These are phyloP conservation scores for Drosophila seguyi DNA, from an alignment of 1,140 invertebrate species.

Conservation along the genomic window DNA sequence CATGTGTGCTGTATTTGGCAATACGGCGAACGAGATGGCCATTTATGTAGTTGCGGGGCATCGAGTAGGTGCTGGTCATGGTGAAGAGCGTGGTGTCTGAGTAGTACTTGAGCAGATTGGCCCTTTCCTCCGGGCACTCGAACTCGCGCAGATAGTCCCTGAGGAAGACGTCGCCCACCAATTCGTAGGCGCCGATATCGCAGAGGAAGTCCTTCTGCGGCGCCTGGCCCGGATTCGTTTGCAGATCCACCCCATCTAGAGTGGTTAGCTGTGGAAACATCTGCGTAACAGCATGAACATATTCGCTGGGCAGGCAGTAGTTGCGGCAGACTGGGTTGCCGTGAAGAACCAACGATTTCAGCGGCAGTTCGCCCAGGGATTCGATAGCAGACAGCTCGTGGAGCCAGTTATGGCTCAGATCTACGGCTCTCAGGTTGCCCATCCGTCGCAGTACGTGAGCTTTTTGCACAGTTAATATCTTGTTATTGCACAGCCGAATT, in stretches of 20 bases:
- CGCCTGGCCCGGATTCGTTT: conserved; percentile 35
- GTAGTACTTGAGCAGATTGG: conserved; percentile 48
- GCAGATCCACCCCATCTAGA: conserved; percentile 63
- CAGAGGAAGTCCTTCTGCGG: conserved; percentile 72
- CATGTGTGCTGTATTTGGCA: conserved; percentile 52
- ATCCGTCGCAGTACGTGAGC: conserved; percentile 47
- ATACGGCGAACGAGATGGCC: conserved; percentile 53
- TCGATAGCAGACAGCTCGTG: conserved; percentile 48
- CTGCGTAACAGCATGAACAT: conserved; percentile 83
- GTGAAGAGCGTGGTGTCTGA: conserved; percentile 61
- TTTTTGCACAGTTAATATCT: conserved; percentile 50
- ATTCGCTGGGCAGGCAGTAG: conserved; percentile 84
- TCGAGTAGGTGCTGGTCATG: conserved; percentile 60
- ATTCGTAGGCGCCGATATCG: conserved; percentile 63
- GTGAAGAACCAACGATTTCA: conserved; percentile 83
- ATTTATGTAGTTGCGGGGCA: conserved; percentile 26
- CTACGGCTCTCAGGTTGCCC: conserved; percentile 60
- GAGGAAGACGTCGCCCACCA: conserved; percentile 60
- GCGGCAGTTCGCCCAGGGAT: conserved; percentile 41
- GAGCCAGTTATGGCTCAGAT: conserved; percentile 74
- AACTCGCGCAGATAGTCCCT: conserved; percentile 57
- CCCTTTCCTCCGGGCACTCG: conserved; percentile 34
- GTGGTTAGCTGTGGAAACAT: conserved; percentile 82
- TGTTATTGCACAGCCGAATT: conserved; percentile 60
- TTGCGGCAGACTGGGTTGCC: conserved; percentile 86